phyloP scores from a whole-genome alignment of 2,797 vertebrate species.

The Alfaro cultratus region DNA sequence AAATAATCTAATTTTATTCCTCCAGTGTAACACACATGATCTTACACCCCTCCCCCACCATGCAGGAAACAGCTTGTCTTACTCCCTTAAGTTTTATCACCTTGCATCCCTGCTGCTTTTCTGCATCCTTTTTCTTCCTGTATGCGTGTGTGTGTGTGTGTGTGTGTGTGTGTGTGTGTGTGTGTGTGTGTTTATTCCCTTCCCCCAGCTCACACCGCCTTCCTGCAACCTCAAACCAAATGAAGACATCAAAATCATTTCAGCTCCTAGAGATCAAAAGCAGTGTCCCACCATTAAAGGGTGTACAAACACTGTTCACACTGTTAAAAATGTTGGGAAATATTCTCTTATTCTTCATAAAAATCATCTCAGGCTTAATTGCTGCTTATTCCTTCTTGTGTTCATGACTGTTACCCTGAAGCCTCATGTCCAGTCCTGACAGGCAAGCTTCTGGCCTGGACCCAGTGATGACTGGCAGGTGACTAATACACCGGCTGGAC shows the following conservation, averaged over 20 bases:
- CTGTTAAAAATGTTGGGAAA: conserved; percentile 36
- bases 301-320: conserved; percentile 49
- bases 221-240: conserved; percentile 33
- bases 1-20: conserved; percentile 57
- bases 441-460: conserved; percentile 35
- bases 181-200: background rate
- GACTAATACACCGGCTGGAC: conserved; percentile 68
- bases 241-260: conserved; percentile 45
- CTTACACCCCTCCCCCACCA: conserved; percentile 19
- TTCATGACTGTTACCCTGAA: conserved; percentile 24
- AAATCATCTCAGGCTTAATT: conserved; percentile 41
- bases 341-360: conserved; percentile 44
- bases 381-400: conserved; percentile 6
- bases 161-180: background rate
- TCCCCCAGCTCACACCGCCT: conserved; percentile 3
- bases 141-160: background rate
- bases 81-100: conserved; percentile 56
- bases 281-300: conserved; percentile 35
- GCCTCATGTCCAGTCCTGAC: conserved; percentile 32
- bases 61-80: conserved; percentile 31
- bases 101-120: conserved; percentile 25
- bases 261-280: conserved; percentile 43
- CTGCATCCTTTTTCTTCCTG: conserved; percentile 19
- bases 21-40: conserved; percentile 35
- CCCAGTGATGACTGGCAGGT: conserved; percentile 66